Evolutionary conservation across 2,888 invertebrate genomes (phyloP).

Genomic region (Myathropa florea): DNA sequence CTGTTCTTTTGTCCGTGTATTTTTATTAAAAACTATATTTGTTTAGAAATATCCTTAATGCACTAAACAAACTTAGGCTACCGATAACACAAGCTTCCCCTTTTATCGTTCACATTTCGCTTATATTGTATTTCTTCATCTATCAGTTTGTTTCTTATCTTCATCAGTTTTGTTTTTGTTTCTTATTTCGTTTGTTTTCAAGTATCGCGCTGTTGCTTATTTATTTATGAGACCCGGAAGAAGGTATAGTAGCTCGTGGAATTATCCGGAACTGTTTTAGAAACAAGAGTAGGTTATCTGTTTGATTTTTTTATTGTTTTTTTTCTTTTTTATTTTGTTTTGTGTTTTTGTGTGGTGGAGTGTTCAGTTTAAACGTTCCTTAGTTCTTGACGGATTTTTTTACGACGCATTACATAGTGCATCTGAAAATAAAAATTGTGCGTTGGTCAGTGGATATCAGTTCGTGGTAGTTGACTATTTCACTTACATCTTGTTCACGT

Average conservation of each 20-base stretch:
- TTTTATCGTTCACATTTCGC: conserved; percentile 48
- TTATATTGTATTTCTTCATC: conserved; percentile 26
- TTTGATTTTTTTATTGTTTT: conserved; percentile 21
- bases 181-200: conserved; percentile 11
- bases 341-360: neutral
- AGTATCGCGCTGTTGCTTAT: conserved; percentile 2
- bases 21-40: conserved; percentile 71
- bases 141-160: neutral
- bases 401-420: conserved; percentile 77
- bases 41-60: conserved; percentile 68
- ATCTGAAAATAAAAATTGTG: conserved; percentile 72
- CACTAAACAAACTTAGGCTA: conserved; percentile 68
- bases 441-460: neutral
- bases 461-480: neutral
- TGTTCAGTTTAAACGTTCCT: conserved; percentile 49
- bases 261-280: conserved; percentile 63
- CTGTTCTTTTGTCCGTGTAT: conserved; percentile 29
- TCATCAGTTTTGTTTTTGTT: neutral
- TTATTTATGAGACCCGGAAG: conserved; percentile 39
- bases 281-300: conserved; percentile 59
- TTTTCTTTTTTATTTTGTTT: neutral
- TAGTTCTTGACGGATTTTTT: conserved; percentile 75
- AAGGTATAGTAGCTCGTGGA: conserved; percentile 61
- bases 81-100: conserved; percentile 64
- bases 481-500: conserved; percentile 75